Evolutionary conservation across 2,888 invertebrate genomes (phyloP).

Genomic region (Drosophila sordidula): DNA sequence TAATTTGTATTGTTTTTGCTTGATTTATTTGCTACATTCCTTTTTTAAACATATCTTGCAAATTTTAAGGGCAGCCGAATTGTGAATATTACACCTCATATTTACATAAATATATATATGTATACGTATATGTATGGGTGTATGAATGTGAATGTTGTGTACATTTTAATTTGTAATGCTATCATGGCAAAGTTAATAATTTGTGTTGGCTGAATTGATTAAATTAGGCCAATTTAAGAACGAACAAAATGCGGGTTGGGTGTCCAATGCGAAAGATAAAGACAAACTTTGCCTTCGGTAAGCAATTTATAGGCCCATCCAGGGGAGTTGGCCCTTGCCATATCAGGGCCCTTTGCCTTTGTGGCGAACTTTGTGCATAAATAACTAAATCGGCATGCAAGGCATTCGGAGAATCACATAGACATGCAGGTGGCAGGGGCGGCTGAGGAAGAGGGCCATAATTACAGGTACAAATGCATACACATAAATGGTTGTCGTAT

Average conservation of each 20-base stretch:
- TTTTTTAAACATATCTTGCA: no score
- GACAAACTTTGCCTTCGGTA: conserved; percentile 53
- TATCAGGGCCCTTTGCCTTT: conserved; percentile 31
- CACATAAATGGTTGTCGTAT: conserved; percentile 51
- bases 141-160: no score
- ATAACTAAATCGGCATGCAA: conserved; percentile 40
- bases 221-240: conserved; percentile 38
- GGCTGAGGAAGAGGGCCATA: no score
- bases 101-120: no score
- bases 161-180: neutral
- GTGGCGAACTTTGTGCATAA: conserved; percentile 50
- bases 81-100: no score
- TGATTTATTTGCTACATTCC: no score
- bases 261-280: conserved; percentile 36
- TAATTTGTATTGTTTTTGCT: no score
- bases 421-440: no score
- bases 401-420: conserved; percentile 24
- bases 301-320: conserved; percentile 37
- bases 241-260: conserved; percentile 6
- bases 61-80: no score
- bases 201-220: conserved; percentile 17
- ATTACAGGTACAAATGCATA: conserved; percentile 1
- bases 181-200: conserved; percentile 7
- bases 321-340: neutral
- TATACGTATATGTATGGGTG: no score